Evolutionary conservation across 2,113 vertebrate genomes (phyloP).

Genomic region (Chauna torquata): DNA sequence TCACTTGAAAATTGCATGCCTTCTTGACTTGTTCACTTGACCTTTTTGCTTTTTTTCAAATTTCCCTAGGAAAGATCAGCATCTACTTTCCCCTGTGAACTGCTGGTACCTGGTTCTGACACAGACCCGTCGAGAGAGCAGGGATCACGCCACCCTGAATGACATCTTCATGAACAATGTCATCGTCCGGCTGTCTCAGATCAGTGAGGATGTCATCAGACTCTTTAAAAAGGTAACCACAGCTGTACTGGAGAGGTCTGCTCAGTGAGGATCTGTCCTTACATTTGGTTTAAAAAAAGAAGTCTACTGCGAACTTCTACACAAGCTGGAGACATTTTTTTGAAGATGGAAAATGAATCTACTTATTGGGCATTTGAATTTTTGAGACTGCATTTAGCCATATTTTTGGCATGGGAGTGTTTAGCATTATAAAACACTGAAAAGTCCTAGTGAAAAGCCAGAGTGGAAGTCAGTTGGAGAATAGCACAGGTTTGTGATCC

Average conservation of each 20-base stretch:
- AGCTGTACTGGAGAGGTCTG: neutral
- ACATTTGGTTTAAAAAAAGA: neutral
- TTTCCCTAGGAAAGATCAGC: slow-evolving; percentile 91
- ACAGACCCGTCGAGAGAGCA: slow-evolving; percentile 94
- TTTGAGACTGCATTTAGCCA: neutral
- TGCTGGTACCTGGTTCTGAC: slow-evolving; percentile 98
- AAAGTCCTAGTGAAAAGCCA: too few relatives aligned
- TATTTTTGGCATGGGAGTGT: too few relatives aligned
- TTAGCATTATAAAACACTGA: neutral
- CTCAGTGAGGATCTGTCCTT: neutral
- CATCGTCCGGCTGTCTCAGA: slow-evolving; percentile 93
- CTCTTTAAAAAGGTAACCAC: slow-evolving; percentile 95
- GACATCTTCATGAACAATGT: slow-evolving; percentile 99
- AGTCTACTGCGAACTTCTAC: neutral
- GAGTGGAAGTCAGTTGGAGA: neutral
- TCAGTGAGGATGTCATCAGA: slow-evolving; percentile 97
- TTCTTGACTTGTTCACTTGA: neutral
- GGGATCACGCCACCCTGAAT: slow-evolving; percentile 94
- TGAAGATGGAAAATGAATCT: neutral
- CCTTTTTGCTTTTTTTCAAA: neutral
- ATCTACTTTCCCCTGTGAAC: slow-evolving; percentile 94
- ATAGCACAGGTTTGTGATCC: neutral
- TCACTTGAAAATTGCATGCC: neutral
- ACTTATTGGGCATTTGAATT: too few relatives aligned
- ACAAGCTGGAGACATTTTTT: neutral